Evolutionary conservation across 2,113 vertebrate species (phyloP).

Genomic region (Capricornis sumatraensis): DNA sequence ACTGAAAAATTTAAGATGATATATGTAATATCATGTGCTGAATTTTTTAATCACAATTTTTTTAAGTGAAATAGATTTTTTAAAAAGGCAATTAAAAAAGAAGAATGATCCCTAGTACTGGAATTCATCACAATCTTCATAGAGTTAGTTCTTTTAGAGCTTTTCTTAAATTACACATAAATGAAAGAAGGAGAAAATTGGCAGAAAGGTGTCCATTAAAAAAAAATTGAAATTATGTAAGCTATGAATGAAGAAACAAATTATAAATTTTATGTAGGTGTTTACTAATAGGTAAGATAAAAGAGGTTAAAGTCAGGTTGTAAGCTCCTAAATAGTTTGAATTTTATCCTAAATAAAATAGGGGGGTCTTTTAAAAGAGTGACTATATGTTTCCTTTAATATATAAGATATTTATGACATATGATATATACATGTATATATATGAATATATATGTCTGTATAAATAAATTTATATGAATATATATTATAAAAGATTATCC

Average conservation of each 20-base stretch:
- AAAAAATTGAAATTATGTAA: neutral
- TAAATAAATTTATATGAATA: neutral
- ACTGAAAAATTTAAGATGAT: neutral
- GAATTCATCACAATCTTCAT: neutral
- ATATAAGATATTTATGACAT: neutral
- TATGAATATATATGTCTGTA: neutral
- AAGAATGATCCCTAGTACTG: neutral
- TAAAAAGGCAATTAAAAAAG: neutral
- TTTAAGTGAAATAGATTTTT: neutral
- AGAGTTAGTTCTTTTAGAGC: neutral
- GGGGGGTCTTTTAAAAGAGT: neutral
- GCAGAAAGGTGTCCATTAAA: neutral
- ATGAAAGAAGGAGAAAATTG: neutral
- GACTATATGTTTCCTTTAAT: neutral
- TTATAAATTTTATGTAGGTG: neutral
- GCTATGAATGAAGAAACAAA: neutral
- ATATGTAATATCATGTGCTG: neutral
- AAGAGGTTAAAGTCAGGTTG: neutral
- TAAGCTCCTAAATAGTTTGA: neutral
- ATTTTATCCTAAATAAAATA: neutral
- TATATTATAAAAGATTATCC: neutral
- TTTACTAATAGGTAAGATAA: neutral
- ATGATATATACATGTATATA: neutral
- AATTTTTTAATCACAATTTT: neutral
- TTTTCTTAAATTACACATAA: neutral